Percentiles rank a stretch among this genome's conserved stretches.
phyloP scores from a whole-genome alignment of 1,140 invertebrate genomes.

The Drosophila sp. region DNA sequence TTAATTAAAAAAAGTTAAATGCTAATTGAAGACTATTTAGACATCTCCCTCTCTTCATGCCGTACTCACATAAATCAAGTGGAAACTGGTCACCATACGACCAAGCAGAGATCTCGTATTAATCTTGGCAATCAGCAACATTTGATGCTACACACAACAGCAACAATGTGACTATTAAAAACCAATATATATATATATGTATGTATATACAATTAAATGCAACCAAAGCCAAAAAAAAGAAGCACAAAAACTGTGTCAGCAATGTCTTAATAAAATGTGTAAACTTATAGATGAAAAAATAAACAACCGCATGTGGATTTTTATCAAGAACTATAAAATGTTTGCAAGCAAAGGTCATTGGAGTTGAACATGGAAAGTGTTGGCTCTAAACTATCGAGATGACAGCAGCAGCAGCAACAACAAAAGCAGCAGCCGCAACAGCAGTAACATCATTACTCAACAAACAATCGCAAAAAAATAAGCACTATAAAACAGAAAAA shows the following conservation, averaged over 20 bases:
- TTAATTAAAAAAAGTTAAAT: neutral
- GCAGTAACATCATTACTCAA: constrained; percentile 43
- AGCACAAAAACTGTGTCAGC: constrained; percentile 44
- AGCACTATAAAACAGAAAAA: constrained; percentile 7
- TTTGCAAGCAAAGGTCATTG: constrained; percentile 36
- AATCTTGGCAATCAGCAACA: constrained; percentile 19
- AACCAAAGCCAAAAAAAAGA: constrained; percentile 9
- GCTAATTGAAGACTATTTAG: constrained; percentile 5
- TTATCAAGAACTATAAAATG: constrained; percentile 39
- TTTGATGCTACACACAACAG: neutral
- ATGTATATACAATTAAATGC: constrained; percentile 41
- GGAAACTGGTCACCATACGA: constrained; percentile 5
- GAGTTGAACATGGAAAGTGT: constrained; percentile 43
- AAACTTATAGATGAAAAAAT: neutral
- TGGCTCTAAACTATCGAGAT: constrained; percentile 35
- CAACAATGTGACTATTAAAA: constrained; percentile 31
- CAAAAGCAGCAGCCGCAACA: constrained; percentile 8
- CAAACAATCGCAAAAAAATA: constrained; percentile 36
- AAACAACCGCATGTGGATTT: constrained; percentile 7
- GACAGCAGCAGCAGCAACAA: constrained; percentile 21
- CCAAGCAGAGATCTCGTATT: constrained; percentile 12
- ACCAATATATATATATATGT: constrained; percentile 26
- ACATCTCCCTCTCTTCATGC: neutral
- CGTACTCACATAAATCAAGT: constrained; percentile 7
- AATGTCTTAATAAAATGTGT: constrained; percentile 34